Conservation (phyloP, 2,888 invertebrate species). For the Idaea straminata region DNA sequence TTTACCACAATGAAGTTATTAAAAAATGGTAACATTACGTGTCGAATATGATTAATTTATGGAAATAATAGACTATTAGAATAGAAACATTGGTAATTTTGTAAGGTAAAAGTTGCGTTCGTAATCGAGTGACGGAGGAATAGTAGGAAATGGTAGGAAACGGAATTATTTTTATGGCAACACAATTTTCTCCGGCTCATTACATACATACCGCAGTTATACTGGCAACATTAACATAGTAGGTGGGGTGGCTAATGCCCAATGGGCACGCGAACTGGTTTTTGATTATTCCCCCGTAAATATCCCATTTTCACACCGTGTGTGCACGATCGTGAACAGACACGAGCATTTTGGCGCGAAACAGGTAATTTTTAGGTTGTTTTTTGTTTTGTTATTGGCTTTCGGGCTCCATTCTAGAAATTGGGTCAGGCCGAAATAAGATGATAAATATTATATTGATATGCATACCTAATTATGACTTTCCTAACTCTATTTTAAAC, state of each 20-base stretch:
- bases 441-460: too few species aligned
- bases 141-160: constrained; percentile 56
- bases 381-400: constrained; percentile 15
- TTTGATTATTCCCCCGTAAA: constrained; percentile 76
- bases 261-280: constrained; percentile 75
- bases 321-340: constrained; percentile 65
- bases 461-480: too few species aligned
- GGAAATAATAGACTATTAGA: constrained; percentile 27
- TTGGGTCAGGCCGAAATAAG: too few species aligned
- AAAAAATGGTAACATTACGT: constrained; percentile 25
- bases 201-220: constrained; percentile 73
- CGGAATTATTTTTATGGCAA: constrained; percentile 79
- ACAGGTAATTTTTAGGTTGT: constrained; percentile 40
- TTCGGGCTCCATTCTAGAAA: too few species aligned
- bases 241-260: constrained; percentile 76
- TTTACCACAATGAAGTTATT: constrained; percentile 26
- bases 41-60: constrained; percentile 27
- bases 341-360: constrained; percentile 52
- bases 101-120: background rate
- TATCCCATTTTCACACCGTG: constrained; percentile 79
- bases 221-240: constrained; percentile 76
- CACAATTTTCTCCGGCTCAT: constrained; percentile 79
- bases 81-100: constrained; percentile 19
- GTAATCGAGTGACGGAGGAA: constrained; percentile 59
- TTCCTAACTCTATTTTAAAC: too few species aligned